Conservation (phyloP, 1,140 invertebrate genomes). For the Bombus superbus region DNA sequence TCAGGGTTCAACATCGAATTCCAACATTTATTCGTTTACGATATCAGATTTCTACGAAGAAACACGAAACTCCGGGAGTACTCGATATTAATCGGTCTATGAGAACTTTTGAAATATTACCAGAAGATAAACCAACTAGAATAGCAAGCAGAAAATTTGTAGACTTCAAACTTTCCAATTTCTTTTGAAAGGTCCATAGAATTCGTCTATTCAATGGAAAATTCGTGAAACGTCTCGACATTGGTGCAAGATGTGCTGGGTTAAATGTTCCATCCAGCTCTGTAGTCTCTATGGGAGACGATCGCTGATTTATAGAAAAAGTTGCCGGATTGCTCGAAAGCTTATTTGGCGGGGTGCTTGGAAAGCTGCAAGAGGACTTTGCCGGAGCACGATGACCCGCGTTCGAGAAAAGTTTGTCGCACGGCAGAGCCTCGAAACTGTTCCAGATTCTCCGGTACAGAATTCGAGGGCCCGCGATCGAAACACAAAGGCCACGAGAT, state of each 20-base stretch:
- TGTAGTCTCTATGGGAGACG: not conserved
- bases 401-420: conserved; percentile 25
- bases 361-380: conserved; percentile 18
- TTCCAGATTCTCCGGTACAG: not conserved
- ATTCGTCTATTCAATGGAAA: not conserved
- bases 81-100: not conserved
- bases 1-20: not conserved
- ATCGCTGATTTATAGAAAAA: conserved; percentile 57
- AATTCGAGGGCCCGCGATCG: not conserved
- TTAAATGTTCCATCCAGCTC: conserved; percentile 28
- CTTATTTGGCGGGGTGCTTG: conserved; percentile 33
- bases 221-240: not conserved
- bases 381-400: not conserved
- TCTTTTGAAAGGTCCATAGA: not conserved
- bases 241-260: not conserved
- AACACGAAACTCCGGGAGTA: not conserved
- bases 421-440: not conserved
- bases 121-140: not conserved
- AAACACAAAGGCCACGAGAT: not conserved
- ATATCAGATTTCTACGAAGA: not conserved
- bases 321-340: conserved; percentile 10
- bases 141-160: not conserved
- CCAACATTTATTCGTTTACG: not conserved
- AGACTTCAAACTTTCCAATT: not conserved
- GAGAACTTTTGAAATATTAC: not conserved